Percentiles rank a stretch among this genome's conserved stretches.
Conservation (phyloP, 2,797 vertebrate genomes). For the Brachyrhaphis roseni region DNA sequence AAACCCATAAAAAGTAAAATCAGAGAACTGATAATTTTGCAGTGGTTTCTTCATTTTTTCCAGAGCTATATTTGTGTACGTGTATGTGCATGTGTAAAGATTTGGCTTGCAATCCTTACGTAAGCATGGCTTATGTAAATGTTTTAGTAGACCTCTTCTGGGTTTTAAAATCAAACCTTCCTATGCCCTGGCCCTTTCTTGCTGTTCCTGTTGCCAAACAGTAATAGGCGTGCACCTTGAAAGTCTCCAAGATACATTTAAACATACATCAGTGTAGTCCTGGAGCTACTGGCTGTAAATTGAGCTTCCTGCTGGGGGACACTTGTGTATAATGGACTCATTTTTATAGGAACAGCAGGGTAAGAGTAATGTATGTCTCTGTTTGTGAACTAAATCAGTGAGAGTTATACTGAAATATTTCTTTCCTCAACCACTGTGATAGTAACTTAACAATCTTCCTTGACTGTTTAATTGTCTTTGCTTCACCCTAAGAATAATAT, state of each 20-base stretch:
- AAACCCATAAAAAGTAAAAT: no score
- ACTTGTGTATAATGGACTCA: constrained; percentile 40
- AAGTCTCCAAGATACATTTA: constrained; percentile 54
- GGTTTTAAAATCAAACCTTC: constrained; percentile 60
- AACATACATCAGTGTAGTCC: constrained; percentile 22
- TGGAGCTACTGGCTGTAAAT: constrained; percentile 30
- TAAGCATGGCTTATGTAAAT: constrained; percentile 68
- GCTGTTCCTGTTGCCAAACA: constrained; percentile 46
- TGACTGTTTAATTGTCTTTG: constrained; percentile 6
- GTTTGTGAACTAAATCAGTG: constrained; percentile 27
- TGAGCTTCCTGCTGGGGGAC: constrained; percentile 20
- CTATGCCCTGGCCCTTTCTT: constrained; percentile 15
- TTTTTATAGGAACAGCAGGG: constrained; percentile 37
- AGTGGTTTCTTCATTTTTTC: no score
- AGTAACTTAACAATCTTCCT: constrained; percentile 10
- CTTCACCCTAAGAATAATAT: constrained; percentile 1
- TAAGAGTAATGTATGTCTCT: constrained; percentile 24
- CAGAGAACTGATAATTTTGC: no score
- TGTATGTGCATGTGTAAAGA: constrained; percentile 5
- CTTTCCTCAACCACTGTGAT: constrained; percentile 7
- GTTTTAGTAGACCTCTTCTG: constrained; percentile 72
- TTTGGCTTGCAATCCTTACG: constrained; percentile 48
- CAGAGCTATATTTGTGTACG: background rate
- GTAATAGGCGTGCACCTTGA: constrained; percentile 45
- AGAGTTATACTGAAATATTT: background rate